Evolutionary conservation across 2,888 invertebrate genomes (phyloP).

Genomic region (Agriopis aurantiaria): DNA sequence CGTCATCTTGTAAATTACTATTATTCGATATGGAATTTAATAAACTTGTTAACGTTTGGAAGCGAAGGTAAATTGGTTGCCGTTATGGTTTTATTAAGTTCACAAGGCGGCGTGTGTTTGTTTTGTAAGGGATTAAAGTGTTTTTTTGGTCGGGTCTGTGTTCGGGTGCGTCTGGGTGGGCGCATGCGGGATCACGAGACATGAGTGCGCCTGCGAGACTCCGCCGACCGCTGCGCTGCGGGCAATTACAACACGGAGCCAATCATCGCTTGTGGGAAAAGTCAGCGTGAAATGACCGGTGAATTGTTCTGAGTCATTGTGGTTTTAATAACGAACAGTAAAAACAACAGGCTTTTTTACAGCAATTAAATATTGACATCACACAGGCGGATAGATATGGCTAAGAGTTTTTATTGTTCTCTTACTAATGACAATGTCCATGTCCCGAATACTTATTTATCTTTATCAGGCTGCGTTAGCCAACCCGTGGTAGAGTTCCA

Average conservation of each 20-base stretch:
- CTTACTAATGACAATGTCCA: background rate
- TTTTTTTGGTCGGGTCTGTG: constrained; percentile 55
- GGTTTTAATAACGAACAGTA: constrained; percentile 51
- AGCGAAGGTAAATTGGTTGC: constrained; percentile 80
- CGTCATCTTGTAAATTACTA: constrained; percentile 84
- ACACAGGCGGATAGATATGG: background rate
- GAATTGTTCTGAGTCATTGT: constrained; percentile 68
- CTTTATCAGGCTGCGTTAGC: too few species aligned
- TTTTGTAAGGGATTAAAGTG: constrained; percentile 78
- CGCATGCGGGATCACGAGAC: constrained; percentile 70
- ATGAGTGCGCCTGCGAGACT: constrained; percentile 68
- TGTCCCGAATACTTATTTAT: too few species aligned
- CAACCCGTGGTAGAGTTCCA: too few species aligned
- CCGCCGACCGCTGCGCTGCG: constrained; percentile 19
- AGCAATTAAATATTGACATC: constrained; percentile 31
- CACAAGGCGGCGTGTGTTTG: constrained; percentile 82
- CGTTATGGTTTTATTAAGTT: constrained; percentile 83
- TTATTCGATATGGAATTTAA: constrained; percentile 85
- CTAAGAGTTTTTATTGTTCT: background rate
- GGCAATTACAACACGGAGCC: constrained; percentile 73
- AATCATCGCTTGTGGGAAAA: constrained; percentile 70
- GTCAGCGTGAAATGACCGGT: constrained; percentile 71
- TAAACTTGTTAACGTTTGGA: constrained; percentile 85
- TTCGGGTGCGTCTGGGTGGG: constrained; percentile 79
- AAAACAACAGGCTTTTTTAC: constrained; percentile 19